Evolutionary conservation across 2,113 vertebrate species (phyloP), one percentile per base, ranked within the genome.

Genomic region (Henicopernis longicauda): DNA sequence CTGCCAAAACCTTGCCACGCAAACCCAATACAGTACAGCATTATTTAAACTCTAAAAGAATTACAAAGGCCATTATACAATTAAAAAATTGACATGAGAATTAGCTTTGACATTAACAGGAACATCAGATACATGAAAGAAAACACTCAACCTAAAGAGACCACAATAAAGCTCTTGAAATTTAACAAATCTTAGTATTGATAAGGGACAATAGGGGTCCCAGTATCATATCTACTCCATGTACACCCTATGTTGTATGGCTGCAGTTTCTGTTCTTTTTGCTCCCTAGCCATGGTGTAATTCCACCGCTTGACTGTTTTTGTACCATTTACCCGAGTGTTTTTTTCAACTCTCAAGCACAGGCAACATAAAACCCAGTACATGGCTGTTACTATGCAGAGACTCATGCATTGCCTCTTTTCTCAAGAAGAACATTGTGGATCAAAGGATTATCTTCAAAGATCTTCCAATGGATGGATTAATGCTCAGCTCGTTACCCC

Each of bases 181-280:
- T 20, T 29, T 1, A 90, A 44, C 34, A 57, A 38, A 79, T 45
- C 47, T 85, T 36, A 44, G 14, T 16, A 62, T 11, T 49, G 21
- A 6, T 44, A 55, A 82, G 66, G 57, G 55, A 85, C 38, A 42
- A 42, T 9, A 44, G 23, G 11, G 47, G 18, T 29, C 44, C 38
- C 44, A n/a, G 40, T 4, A 72, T 20, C 10, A 6, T 23, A 25
- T 32, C 40, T 66, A 44, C 27, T 49, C 47, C 36, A 16, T 1
- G 8, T 7, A 88, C 22, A 22, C 19, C n/a, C 14, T 10, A 32
- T 27, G 5, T 4, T 3, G 5, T 22, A 22, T 0, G 5, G 29
- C 36, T 82, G 71, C 47, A 52, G 77, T 11, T 79, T 47, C 70
- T 54, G 34, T 42, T 66, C 81, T 32, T 29, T 20, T 6, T 52